These are phyloP conservation scores for Nyctibius grandis DNA, from an alignment of 2,797 vertebrate genomes.

Conservation along the genomic window DNA sequence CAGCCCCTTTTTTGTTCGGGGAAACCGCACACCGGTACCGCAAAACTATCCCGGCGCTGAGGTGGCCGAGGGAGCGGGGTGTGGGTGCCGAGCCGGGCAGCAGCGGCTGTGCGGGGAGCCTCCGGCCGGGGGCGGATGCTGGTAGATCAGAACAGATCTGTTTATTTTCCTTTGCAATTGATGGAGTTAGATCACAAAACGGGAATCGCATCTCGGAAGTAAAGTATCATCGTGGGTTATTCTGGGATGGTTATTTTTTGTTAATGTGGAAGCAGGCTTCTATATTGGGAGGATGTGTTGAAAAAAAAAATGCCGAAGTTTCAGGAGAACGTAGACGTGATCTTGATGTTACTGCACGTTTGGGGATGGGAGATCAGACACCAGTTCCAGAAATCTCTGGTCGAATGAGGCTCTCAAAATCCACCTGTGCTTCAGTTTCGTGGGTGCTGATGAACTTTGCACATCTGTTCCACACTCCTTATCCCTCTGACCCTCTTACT, in stretches of 20 bases:
- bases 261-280: background rate
- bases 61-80: background rate
- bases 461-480: background rate
- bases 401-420: background rate
- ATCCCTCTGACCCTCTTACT: background rate
- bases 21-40: background rate
- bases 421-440: background rate
- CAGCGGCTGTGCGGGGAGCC: background rate
- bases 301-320: rapidly evolving
- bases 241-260: background rate
- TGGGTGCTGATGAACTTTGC: background rate
- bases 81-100: background rate
- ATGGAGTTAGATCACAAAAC: background rate
- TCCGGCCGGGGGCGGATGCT: too few species aligned
- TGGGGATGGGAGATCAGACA: background rate
- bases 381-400: background rate
- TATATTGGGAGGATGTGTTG: rapidly evolving
- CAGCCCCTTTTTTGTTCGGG: background rate
- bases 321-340: rapidly evolving
- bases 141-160: rapidly evolving
- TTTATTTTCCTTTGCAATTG: background rate
- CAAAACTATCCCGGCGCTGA: background rate
- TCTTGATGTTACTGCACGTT: background rate
- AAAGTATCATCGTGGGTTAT: background rate
- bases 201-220: background rate